A percentile compares a stretch with the other conserved stretches of the same genome.
These are phyloP conservation scores for Chymomyza amoena DNA, from an alignment of 2,888 invertebrate genomes.

Conservation along the genomic window DNA sequence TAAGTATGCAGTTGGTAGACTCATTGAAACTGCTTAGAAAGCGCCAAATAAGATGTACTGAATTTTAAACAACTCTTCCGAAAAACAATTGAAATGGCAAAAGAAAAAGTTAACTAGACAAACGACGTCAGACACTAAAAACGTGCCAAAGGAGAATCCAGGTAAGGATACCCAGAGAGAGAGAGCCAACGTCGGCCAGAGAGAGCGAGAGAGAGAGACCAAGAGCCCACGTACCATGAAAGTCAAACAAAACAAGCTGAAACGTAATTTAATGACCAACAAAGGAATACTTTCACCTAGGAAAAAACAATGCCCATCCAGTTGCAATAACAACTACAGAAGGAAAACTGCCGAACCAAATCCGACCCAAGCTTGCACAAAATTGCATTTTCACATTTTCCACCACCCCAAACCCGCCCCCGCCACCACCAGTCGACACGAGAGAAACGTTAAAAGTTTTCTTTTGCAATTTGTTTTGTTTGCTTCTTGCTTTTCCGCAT, in stretches of 20 bases:
- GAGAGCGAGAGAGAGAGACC: not conserved
- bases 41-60: not conserved
- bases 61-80: not conserved
- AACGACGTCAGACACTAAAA: not conserved
- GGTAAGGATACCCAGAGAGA: not conserved
- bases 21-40: constrained; percentile 1
- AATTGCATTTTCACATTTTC: not conserved
- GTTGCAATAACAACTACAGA: not conserved
- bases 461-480: constrained; percentile 9
- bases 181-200: not conserved
- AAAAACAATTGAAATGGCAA: not conserved
- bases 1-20: not conserved
- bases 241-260: not conserved
- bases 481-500: not conserved
- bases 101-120: not conserved
- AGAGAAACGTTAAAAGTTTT: constrained; percentile 5
- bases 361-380: not conserved
- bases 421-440: not conserved
- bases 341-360: no score
- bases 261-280: constrained; percentile 21
- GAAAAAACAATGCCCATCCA: not conserved
- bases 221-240: not conserved
- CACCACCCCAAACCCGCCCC: no score
- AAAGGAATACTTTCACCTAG: constrained; percentile 13
- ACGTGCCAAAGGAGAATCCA: not conserved